These are phyloP conservation scores for Lasioglossum calceatum DNA, from an alignment of 2,888 invertebrate species.

Conservation along the genomic window DNA sequence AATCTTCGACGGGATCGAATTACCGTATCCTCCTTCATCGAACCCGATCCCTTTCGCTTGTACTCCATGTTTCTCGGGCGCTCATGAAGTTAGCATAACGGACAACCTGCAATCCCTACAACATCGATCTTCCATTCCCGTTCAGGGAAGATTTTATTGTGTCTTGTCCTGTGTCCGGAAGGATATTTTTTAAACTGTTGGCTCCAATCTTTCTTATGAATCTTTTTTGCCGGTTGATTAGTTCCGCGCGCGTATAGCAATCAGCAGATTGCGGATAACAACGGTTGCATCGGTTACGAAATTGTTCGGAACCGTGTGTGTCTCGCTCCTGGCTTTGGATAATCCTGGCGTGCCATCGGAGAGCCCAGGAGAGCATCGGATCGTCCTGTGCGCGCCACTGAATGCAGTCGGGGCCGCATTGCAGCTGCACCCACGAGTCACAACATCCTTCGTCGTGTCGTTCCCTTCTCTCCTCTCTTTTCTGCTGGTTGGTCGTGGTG, in stretches of 20 bases:
- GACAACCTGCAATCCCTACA: not conserved
- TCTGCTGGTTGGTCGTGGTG: slow-evolving; percentile 44
- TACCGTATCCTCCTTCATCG: slow-evolving; percentile 20
- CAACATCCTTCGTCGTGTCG: slow-evolving; percentile 71
- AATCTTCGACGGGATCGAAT: slow-evolving; percentile 33
- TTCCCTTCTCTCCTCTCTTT: slow-evolving; percentile 63
- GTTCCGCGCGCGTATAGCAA: not conserved
- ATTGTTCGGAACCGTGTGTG: slow-evolving; percentile 31
- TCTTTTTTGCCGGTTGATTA: not conserved
- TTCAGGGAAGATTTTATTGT: not conserved
- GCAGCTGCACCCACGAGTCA: slow-evolving; percentile 77
- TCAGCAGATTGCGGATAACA: not conserved
- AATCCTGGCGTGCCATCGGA: slow-evolving; percentile 56
- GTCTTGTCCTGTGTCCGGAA: not conserved
- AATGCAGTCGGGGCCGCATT: slow-evolving; percentile 63
- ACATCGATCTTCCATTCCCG: not conserved
- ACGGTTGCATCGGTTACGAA: slow-evolving; percentile 48
- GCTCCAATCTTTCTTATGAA: not conserved
- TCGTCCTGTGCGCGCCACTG: slow-evolving; percentile 53
- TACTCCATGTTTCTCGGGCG: not conserved
- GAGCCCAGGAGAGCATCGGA: slow-evolving; percentile 41
- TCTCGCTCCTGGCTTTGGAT: slow-evolving; percentile 34
- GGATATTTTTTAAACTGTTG: not conserved
- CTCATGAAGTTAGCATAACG: not conserved
- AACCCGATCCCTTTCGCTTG: not conserved